phyloP scores from a whole-genome alignment of 2,797 vertebrate genomes.

The Champsocephalus gunnari region DNA sequence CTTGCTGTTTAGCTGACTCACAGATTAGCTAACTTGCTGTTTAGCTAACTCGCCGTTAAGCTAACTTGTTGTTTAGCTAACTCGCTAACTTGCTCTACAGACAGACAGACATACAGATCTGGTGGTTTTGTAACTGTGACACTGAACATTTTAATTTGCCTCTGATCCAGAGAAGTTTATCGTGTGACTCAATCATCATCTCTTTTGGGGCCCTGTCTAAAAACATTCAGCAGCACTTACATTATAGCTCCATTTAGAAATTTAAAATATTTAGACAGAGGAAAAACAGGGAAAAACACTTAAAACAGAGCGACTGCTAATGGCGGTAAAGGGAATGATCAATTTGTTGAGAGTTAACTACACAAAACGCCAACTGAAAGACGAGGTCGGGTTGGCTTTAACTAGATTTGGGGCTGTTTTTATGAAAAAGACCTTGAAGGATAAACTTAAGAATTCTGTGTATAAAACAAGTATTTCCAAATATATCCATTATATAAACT shows the following conservation, averaged over 20 bases:
- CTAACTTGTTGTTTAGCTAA: too few relatives aligned
- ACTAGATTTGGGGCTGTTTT: constrained; percentile 11
- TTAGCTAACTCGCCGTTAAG: too few relatives aligned
- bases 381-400: background rate
- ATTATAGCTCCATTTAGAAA: constrained; percentile 33
- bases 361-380: background rate
- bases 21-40: too few relatives aligned
- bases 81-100: too few relatives aligned
- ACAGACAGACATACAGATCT: too few relatives aligned
- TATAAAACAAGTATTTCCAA: constrained; percentile 18
- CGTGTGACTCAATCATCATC: constrained; percentile 43
- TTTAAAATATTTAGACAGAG: constrained; percentile 14
- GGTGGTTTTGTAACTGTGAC: constrained; percentile 14
- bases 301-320: constrained; percentile 8
- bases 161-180: constrained; percentile 43
- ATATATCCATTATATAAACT: background rate
- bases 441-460: background rate
- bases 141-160: constrained; percentile 43
- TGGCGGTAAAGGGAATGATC: background rate
- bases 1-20: too few relatives aligned
- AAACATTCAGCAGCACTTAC: constrained; percentile 35
- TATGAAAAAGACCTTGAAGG: background rate
- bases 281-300: background rate
- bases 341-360: constrained; percentile 10
- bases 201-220: constrained; percentile 45